A percentile compares a stretch with the other conserved stretches of the same genome.
These are phyloP conservation scores for Zapornia atra DNA, from an alignment of 2,113 vertebrate species.

Conservation along the genomic window DNA sequence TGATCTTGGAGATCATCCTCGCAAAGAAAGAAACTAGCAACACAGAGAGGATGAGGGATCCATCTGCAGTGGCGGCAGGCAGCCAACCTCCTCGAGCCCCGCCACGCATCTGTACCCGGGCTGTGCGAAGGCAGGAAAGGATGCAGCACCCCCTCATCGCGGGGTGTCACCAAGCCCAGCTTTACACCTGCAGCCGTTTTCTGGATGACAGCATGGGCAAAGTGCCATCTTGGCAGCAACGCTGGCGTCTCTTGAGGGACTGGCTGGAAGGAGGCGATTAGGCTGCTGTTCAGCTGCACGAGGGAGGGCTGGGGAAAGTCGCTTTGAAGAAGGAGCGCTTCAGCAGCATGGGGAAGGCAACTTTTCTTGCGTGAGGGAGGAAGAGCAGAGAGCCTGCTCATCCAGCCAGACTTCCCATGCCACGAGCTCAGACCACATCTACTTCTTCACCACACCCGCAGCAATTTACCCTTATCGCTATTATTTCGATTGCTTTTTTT, in stretches of 20 bases:
- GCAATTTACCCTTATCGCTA: accelerated
- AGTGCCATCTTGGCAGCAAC: slow-evolving; percentile 6
- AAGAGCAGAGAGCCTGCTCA: not conserved
- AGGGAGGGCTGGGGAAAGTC: not conserved
- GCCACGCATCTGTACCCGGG: not conserved
- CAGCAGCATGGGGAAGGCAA: not conserved
- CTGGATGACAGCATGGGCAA: not conserved
- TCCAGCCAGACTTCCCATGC: not conserved
- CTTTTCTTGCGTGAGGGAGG: not conserved
- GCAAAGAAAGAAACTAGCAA: not conserved
- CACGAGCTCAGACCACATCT: not conserved
- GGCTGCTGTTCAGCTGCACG: not conserved
- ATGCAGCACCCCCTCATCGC: not conserved
- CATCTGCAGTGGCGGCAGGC: slow-evolving; percentile 21
- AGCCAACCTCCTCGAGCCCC: not conserved
- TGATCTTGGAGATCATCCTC: not conserved
- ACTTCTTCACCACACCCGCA: not conserved
- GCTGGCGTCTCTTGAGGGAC: not conserved
- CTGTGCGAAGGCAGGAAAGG: not conserved
- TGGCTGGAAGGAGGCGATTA: slow-evolving; percentile 50
- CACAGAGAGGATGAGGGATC: not conserved
- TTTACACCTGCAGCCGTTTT: slow-evolving; percentile 24
- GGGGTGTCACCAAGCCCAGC: slow-evolving; percentile 14
- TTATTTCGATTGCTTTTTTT: not conserved
- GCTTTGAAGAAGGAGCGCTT: not conserved